Evolutionary conservation across 2,888 invertebrate species (phyloP), one percentile per base, ranked within the genome.

Genomic region (Stramonita haemastoma): DNA sequence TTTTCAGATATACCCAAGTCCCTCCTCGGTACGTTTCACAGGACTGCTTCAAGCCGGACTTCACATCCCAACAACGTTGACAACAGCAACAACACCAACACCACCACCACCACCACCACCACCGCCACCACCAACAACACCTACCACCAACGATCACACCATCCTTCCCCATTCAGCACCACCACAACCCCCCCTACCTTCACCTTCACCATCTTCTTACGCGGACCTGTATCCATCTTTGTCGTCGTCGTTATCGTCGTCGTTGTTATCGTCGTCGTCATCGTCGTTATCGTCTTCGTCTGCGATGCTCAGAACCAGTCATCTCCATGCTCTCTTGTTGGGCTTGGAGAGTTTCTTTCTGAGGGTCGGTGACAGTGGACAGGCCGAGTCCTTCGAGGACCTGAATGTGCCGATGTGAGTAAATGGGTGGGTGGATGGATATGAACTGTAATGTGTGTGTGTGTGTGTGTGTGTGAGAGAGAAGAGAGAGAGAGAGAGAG

Each of bases 251-350:
- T 46, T 29, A 1, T 29, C 83, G 13, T 36, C 56, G 29, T 86
- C 89, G 15, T 73, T 26, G 6, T 86, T 57, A 60, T 86, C 86
- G 6, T 13, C 60, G 17, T 32, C 86, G 4, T 73, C 57, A 15
- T 77, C 79, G 8, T 60, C 86, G 34, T 56, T 81, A 19, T n/a
- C 36, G 29, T 26, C 17, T 19, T 11, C 34, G 89, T 34, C 89
- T 87, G 22, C 22, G 17, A 91, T 91, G 81, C 92, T 92, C 81
- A 89, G 90, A 77, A 94, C 94, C 26, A 91, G 92, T 29, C 90
- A 92, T 57, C 91, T 94, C 34, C 94, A 94, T 91, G 91, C 92
- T 29, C 87, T 94, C 29, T 84, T 94, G 36, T 91, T 93, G 19
- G 90, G 91, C 84, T 83, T 94, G 83, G 94, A 93, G 89, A 90